Evolutionary conservation across 2,888 invertebrate genomes (phyloP).

Genomic region (Barypeithes pellucidus): DNA sequence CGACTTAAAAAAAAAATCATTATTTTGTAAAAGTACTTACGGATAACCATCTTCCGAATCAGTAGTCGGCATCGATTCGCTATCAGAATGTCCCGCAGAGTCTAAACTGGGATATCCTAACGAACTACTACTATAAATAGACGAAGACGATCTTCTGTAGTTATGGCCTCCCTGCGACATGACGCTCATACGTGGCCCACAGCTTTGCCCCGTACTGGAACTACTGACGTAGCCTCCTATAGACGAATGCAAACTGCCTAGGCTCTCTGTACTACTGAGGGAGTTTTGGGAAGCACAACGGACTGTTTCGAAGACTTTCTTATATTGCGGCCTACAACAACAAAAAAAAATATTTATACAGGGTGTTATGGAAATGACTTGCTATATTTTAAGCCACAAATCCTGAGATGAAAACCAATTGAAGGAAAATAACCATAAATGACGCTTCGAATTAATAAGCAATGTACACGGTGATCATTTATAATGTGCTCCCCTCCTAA

Average conservation of each 20-base stretch:
- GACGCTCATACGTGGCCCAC: conserved; percentile 74
- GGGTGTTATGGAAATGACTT: too few species aligned
- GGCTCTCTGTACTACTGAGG: conserved; percentile 73
- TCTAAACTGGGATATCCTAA: conserved; percentile 73
- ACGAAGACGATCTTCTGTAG: conserved; percentile 71
- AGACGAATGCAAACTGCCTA: conserved; percentile 66
- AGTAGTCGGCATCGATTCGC: conserved; percentile 74
- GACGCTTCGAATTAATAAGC: too few species aligned
- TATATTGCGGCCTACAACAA: conserved; percentile 81
- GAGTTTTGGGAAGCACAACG: conserved; percentile 80
- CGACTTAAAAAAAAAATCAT: too few species aligned
- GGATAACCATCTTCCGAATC: conserved; percentile 85
- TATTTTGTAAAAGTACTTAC: conserved; percentile 71
- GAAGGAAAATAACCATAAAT: too few species aligned
- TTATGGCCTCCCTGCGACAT: conserved; percentile 57
- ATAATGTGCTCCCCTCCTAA: too few species aligned
- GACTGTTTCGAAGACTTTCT: conserved; percentile 94
- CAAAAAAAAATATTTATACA: too few species aligned
- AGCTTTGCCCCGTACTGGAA: conserved; percentile 66
- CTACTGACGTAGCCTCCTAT: conserved; percentile 64
- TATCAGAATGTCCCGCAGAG: conserved; percentile 74
- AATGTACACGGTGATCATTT: too few species aligned
- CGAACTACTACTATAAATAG: conserved; percentile 72
- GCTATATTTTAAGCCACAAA: too few species aligned
- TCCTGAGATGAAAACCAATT: too few species aligned